Evolutionary conservation across 2,888 invertebrate species (phyloP).

Genomic region (Myopa tessellatipennis): DNA sequence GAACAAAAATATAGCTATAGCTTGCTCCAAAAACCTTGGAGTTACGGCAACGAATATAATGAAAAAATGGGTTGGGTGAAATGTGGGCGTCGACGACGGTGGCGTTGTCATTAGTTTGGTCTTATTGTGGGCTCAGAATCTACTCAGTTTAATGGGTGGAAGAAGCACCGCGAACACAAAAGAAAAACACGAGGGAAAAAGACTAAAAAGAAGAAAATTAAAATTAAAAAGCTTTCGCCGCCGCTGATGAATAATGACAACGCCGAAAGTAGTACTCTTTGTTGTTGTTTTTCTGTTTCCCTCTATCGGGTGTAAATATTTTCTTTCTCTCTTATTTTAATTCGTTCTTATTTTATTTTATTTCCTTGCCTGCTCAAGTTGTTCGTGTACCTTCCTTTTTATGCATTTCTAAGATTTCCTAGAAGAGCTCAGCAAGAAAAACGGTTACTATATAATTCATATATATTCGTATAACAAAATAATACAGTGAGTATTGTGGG

Average conservation of each 20-base stretch:
- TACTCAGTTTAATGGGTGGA: slow-evolving; percentile 33
- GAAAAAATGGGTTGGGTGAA: background rate
- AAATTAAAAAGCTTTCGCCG: background rate
- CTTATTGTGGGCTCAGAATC: background rate
- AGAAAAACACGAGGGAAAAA: slow-evolving; percentile 44
- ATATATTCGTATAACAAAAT: background rate
- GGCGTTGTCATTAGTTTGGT: slow-evolving; percentile 5
- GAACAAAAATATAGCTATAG: too few species aligned
- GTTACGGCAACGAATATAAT: background rate
- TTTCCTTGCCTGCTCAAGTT: background rate
- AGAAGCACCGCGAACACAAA: slow-evolving; percentile 29
- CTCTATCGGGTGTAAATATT: too few species aligned
- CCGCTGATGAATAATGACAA: slow-evolving; percentile 40
- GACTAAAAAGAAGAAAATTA: slow-evolving; percentile 12
- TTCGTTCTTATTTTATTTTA: slow-evolving; percentile 11
- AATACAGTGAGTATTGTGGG: background rate
- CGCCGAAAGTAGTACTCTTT: slow-evolving; percentile 6
- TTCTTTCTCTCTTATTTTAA: slow-evolving; percentile 8
- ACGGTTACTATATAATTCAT: background rate
- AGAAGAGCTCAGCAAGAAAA: slow-evolving; percentile 16
- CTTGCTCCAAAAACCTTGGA: background rate
- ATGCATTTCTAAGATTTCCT: slow-evolving; percentile 27
- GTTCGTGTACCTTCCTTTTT: background rate
- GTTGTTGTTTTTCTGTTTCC: background rate
- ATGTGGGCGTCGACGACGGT: background rate